A percentile compares a stretch with the other conserved stretches of the same genome.
These are phyloP conservation scores for Adelges cooleyi DNA, from an alignment of 1,140 invertebrate genomes.

Conservation along the genomic window DNA sequence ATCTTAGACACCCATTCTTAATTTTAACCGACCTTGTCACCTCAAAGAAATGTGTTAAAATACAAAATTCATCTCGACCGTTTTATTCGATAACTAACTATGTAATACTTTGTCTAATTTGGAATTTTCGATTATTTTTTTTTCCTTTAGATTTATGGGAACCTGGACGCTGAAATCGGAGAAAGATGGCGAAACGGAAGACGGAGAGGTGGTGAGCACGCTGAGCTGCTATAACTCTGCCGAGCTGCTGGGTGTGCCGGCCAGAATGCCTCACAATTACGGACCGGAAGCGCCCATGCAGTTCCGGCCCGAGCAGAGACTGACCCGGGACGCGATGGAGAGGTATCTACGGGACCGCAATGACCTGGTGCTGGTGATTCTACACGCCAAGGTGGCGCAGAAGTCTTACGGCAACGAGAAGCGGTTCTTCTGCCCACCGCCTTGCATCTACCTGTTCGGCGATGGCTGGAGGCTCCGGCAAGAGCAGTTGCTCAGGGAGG, in stretches of 20 bases:
- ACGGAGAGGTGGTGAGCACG: slow-evolving; percentile 14
- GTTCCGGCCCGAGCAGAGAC: slow-evolving; percentile 62
- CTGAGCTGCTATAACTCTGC: slow-evolving; percentile 19
- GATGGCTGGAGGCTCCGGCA: slow-evolving; percentile 92
- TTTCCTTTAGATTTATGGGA: slow-evolving; percentile 24
- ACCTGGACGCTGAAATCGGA: slow-evolving; percentile 26
- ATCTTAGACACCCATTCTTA: no score
- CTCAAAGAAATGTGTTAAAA: no score
- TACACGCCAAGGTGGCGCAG: slow-evolving; percentile 98
- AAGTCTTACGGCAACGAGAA: slow-evolving; percentile 99
- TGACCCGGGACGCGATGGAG: slow-evolving; percentile 91
- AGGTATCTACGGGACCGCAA: slow-evolving; percentile 84
- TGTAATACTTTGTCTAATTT: no score
- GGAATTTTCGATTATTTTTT: no score
- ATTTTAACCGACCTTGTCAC: no score
- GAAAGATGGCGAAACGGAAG: slow-evolving; percentile 22
- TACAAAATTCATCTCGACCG: no score
- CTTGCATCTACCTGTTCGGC: slow-evolving; percentile 95
- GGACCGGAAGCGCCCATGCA: slow-evolving; percentile 58
- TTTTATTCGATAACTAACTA: no score
- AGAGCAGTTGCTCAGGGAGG: slow-evolving; percentile 77
- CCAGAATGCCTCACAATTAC: slow-evolving; percentile 60
- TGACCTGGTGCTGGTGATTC: slow-evolving; percentile 92
- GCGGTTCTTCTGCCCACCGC: slow-evolving; percentile 97
- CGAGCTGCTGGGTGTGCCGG: not conserved